phyloP scores from a whole-genome alignment of 2,888 invertebrate species.

The Limnephilus rhombicus region DNA sequence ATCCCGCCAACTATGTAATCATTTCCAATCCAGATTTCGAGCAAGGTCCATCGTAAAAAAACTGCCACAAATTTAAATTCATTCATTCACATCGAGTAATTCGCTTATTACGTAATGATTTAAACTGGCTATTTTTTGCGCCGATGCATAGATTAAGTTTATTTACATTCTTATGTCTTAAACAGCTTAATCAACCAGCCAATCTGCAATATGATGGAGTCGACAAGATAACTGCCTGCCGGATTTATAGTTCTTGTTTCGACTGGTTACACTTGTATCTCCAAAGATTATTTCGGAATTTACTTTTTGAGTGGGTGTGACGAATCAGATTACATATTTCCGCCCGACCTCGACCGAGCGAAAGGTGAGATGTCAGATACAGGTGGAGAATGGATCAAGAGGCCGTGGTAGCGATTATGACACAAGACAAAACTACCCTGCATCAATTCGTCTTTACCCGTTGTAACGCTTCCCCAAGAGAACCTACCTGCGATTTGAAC shows the following conservation, averaged over 20 bases:
- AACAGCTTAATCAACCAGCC: neutral
- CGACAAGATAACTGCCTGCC: neutral
- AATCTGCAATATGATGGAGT: neutral
- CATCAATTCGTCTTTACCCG: neutral
- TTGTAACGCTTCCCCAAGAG: neutral
- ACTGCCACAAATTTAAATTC: slow-evolving; percentile 3
- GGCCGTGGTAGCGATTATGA: neutral
- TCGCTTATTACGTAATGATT: slow-evolving; percentile 8
- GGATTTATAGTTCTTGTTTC: neutral
- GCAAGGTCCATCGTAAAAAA: neutral
- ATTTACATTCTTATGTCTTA: slow-evolving; percentile 12
- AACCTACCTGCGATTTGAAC: neutral
- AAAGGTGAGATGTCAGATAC: neutral
- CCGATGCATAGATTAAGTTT: slow-evolving; percentile 15
- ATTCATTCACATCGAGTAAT: neutral
- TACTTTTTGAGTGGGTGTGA: slow-evolving; percentile 1
- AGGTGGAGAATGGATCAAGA: neutral
- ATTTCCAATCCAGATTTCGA: neutral
- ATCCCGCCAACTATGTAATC: neutral
- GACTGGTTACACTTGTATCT: neutral
- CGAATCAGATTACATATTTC: neutral
- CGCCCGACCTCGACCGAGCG: neutral
- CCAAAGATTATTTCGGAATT: neutral
- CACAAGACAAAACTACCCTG: neutral
- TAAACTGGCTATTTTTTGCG: neutral